A percentile compares a stretch with the other conserved stretches of the same genome.
Evolutionary conservation across 1,140 invertebrate genomes (phyloP).

Genomic region (Eubasilissa regina): DNA sequence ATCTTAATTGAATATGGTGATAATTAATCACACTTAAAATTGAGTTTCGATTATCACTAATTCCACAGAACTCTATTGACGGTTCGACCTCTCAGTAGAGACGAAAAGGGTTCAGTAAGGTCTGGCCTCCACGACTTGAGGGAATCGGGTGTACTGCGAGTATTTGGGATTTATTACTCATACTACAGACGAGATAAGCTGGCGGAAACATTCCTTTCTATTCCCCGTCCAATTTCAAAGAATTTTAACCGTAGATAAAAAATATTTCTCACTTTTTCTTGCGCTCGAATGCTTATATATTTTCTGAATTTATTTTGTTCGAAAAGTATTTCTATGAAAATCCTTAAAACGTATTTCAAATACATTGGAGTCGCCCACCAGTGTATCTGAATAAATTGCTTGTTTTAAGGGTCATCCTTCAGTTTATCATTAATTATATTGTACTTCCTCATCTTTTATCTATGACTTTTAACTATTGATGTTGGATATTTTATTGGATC

Average conservation of each 20-base stretch:
- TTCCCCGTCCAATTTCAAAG: background rate
- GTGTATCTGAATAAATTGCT: no score
- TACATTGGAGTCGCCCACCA: no score
- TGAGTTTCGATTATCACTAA: slow-evolving; percentile 11
- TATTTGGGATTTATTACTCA: background rate
- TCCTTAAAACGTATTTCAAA: background rate
- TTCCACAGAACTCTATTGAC: background rate
- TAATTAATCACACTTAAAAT: slow-evolving; percentile 28
- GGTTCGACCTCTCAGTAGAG: background rate
- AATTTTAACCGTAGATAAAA: background rate
- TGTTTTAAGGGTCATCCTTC: no score
- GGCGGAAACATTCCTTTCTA: background rate
- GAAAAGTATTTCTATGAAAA: slow-evolving; percentile 10
- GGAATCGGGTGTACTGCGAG: no score
- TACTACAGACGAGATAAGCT: background rate
- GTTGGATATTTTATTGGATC: no score
- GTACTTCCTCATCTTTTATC: no score
- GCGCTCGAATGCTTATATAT: slow-evolving; percentile 3
- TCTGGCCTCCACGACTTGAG: background rate
- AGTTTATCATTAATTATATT: no score
- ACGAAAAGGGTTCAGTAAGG: background rate
- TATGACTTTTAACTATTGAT: no score
- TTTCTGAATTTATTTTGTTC: background rate
- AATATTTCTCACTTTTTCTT: background rate
- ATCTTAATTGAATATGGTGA: background rate